These are phyloP conservation scores for Pao palembangensis DNA, from an alignment of 2,113 vertebrate species.

Conservation along the genomic window DNA sequence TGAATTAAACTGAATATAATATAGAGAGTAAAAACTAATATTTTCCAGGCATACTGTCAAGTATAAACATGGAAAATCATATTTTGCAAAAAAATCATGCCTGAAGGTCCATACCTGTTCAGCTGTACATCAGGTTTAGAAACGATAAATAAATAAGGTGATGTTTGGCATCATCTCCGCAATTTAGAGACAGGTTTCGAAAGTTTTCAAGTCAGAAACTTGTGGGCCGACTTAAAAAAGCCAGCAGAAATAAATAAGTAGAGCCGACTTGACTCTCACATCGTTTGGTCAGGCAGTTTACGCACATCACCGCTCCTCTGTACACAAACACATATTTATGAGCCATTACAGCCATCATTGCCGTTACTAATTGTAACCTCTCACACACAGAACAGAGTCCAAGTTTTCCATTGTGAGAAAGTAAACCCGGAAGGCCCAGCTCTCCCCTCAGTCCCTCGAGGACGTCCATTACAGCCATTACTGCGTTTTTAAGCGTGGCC, in stretches of 20 bases:
- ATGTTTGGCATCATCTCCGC: no score
- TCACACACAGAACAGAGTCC: neutral
- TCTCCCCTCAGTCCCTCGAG: conserved; percentile 17
- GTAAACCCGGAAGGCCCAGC: conserved; percentile 39
- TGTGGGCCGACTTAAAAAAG: conserved; percentile 1
- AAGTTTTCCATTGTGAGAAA: conserved; percentile 29
- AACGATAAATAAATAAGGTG: no score
- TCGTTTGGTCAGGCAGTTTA: neutral
- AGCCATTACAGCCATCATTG: conserved; percentile 11
- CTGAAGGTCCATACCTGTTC: no score
- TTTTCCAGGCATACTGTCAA: no score
- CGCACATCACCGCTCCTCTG: conserved; percentile 3
- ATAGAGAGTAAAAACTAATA: no score
- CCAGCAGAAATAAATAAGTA: conserved; percentile 1
- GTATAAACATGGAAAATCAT: no score
- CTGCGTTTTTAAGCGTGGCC: conserved; percentile 32
- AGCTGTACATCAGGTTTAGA: no score
- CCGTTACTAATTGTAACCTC: conserved; percentile 5
- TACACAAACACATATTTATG: conserved; percentile 12
- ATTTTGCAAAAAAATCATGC: no score
- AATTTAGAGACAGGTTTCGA: no score
- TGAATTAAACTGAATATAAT: no score
- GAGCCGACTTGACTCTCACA: neutral
- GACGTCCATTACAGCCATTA: conserved; percentile 50
- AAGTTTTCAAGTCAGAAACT: no score